Base-by-base conservation (phyloP, 2,888 invertebrate genomes). In the Cosmia trapezina region DNA sequence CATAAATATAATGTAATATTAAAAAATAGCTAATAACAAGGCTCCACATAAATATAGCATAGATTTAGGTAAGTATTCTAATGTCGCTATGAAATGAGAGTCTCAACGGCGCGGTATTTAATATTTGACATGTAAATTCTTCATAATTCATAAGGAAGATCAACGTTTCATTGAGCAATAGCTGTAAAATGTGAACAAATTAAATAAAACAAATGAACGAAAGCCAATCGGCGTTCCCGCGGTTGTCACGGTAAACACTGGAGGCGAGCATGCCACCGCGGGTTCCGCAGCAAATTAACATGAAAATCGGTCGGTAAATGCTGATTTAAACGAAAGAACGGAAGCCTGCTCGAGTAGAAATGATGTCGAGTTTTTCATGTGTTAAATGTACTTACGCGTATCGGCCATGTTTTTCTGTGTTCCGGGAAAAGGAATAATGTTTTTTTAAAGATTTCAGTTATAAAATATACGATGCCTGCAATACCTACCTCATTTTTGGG, bases 241-340 rank as follows among this genome's bases (percentile, higher is more conserved):
- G 76, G 78, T 49, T 62, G 67, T 74, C 71, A 63, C 79, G 62
- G 73, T 70, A 51, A 73, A 71, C 62, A 76, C 59, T 61, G 67
- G 47, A 62, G 65, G 69, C 78, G 73, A 71, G 70, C 73, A 61
- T 69, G 73, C 64, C 60, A 66, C 76, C 73, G 76, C 85, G 70
- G 72, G 12, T 69, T 69, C 83, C 85, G 68, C 86, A 73, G 67
- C 73, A 70, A 80, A 86, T 86, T 86, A 84, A 85, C 83, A 83
- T 82, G 79, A 85, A 86, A 86, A 86, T 86, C 86, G 84, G 83
- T 72, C 72, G 60, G 83, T 68, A 78, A 81, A 76, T 73, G 76
- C 69, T 73, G 80, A 62, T 74, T 85, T 80, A 77, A 84, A 85
- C 77, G 71, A 67, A 83, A 72, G 72, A 84, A 84, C 78, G 74